phyloP scores from a whole-genome alignment of 1,140 invertebrate species.

The Metaphire vulgaris region DNA sequence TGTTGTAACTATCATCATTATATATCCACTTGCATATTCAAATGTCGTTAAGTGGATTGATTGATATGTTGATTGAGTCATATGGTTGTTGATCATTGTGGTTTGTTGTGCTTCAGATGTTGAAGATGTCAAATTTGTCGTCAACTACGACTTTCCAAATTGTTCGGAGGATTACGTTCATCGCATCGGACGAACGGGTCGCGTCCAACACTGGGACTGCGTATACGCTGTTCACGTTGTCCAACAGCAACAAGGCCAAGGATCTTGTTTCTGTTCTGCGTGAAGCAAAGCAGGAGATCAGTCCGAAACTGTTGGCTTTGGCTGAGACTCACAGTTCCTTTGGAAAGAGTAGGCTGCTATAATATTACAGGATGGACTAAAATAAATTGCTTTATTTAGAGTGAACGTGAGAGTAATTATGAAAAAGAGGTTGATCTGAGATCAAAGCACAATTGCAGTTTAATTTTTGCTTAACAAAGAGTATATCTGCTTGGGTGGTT shows the following conservation, averaged over 20 bases:
- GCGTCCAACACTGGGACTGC: conserved; percentile 88
- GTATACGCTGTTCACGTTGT: conserved; percentile 98
- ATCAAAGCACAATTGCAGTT: neutral
- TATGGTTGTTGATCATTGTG: neutral
- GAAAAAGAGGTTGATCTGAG: too few relatives aligned
- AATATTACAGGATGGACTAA: too few relatives aligned
- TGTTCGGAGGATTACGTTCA: conserved; percentile 97
- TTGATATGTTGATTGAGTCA: neutral
- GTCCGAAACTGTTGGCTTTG: conserved; percentile 14
- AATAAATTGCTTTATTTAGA: too few relatives aligned
- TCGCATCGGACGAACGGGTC: conserved; percentile 91
- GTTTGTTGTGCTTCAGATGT: conserved; percentile 66
- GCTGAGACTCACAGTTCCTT: neutral
- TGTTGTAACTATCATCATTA: too few relatives aligned
- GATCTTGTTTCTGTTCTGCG: conserved; percentile 81
- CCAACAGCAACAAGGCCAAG: conserved; percentile 83
- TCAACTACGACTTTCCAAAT: conserved; percentile 84
- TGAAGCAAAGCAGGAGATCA: conserved; percentile 86
- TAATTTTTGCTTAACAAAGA: neutral
- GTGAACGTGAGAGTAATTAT: too few relatives aligned
- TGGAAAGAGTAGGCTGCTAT: neutral
- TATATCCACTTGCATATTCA: too few relatives aligned
- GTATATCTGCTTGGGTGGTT: neutral
- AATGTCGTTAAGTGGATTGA: too few relatives aligned
- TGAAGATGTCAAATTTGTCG: conserved; percentile 89